These are phyloP conservation scores for Palloptera scutellata DNA, from an alignment of 2,888 invertebrate genomes.

Conservation along the genomic window DNA sequence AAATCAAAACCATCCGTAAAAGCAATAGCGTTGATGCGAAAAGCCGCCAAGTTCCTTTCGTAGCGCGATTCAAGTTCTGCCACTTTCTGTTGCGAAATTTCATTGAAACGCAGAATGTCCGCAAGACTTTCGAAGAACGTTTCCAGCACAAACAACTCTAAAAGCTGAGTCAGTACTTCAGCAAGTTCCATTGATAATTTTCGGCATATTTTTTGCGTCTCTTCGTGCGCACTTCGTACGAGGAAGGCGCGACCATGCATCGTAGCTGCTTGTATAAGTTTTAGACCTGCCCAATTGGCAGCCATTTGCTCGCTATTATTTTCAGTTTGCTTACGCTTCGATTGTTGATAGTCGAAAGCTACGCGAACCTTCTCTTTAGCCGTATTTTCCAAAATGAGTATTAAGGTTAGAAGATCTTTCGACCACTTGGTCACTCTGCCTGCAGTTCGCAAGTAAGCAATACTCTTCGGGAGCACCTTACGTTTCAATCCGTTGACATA, in stretches of 20 bases:
- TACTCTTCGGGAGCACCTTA: slow-evolving; percentile 71
- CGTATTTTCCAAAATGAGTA: slow-evolving; percentile 64
- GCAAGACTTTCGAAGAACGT: slow-evolving; percentile 48
- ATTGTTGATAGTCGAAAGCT: slow-evolving; percentile 73
- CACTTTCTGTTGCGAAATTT: slow-evolving; percentile 46
- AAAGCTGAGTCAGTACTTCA: slow-evolving; percentile 39
- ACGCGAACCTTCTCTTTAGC: slow-evolving; percentile 70
- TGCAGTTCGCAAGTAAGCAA: slow-evolving; percentile 69
- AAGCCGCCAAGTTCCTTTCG: slow-evolving; percentile 72
- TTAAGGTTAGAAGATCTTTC: slow-evolving; percentile 49
- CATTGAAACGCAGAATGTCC: slow-evolving; percentile 46
- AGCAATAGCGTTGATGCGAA: slow-evolving; percentile 89
- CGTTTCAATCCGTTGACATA: slow-evolving; percentile 73
- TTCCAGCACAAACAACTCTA: slow-evolving; percentile 51
- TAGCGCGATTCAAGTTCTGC: slow-evolving; percentile 71
- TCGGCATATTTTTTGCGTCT: slow-evolving; percentile 32
- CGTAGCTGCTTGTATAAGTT: slow-evolving; percentile 80
- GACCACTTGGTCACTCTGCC: slow-evolving; percentile 40
- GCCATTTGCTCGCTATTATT: slow-evolving; percentile 77
- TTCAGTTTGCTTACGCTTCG: slow-evolving; percentile 40
- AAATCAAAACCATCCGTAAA: slow-evolving; percentile 93
- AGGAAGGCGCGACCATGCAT: slow-evolving; percentile 58
- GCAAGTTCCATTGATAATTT: slow-evolving; percentile 29
- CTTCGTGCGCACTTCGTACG: slow-evolving; percentile 43
- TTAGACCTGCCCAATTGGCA: slow-evolving; percentile 85